Evolutionary conservation across 2,797 vertebrate species (phyloP).

Genomic region (Trachops cirrhosus): DNA sequence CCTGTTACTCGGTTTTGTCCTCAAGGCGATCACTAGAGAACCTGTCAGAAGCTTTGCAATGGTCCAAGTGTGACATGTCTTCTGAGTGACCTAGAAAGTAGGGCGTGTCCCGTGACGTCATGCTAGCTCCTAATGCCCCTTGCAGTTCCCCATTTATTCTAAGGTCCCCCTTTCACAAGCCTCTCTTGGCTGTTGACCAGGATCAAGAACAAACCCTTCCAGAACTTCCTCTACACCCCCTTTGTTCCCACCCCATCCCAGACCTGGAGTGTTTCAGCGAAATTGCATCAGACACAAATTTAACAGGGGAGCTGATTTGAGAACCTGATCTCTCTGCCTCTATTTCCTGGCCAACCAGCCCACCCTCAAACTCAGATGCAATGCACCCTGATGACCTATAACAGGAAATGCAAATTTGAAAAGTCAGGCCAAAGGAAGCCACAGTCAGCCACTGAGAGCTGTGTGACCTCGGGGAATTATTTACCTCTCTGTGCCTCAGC

Average conservation of each 20-base stretch:
- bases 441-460: not conserved
- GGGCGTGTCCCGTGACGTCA: not conserved
- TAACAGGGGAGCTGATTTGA: not conserved
- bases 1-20: not conserved
- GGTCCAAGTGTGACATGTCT: not conserved
- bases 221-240: not conserved
- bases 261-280: not conserved
- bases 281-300: not conserved
- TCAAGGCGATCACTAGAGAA: not conserved
- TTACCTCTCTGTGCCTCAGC: not conserved
- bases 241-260: not conserved
- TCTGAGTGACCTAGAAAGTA: not conserved
- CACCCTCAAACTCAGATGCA: not conserved
- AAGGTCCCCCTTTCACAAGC: not conserved
- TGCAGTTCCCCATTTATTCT: not conserved
- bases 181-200: not conserved
- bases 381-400: not conserved
- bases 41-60: not conserved
- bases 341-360: not conserved
- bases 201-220: not conserved
- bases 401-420: not conserved
- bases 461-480: not conserved
- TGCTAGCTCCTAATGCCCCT: accelerated
- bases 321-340: not conserved
- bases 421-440: not conserved